These are phyloP conservation scores for Nannoperca australis DNA, from an alignment of 2,797 vertebrate species.

Conservation along the genomic window DNA sequence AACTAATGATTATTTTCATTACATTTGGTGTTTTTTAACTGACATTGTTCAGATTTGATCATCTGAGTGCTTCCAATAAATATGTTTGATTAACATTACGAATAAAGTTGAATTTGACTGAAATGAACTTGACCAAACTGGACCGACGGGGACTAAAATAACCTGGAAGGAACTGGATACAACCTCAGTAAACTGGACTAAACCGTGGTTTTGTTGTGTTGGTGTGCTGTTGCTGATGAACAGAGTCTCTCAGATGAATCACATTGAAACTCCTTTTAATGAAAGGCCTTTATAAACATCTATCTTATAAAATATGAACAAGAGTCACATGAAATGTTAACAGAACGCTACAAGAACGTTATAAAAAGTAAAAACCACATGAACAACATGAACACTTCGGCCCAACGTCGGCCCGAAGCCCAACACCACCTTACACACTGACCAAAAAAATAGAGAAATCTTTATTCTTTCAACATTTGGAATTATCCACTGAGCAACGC, in stretches of 20 bases:
- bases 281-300: constrained; percentile 81
- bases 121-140: not conserved
- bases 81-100: not conserved
- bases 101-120: not conserved
- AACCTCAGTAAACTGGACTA: not conserved
- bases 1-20: not conserved
- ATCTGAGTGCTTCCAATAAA: not conserved
- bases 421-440: constrained; percentile 41
- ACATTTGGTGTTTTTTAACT: not conserved
- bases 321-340: constrained; percentile 75
- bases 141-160: not conserved
- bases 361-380: constrained; percentile 77
- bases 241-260: constrained; percentile 47
- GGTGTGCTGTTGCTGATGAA: constrained; percentile 36
- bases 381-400: constrained; percentile 60
- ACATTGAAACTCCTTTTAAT: constrained; percentile 73
- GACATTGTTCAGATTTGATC: not conserved
- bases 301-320: constrained; percentile 81
- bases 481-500: constrained; percentile 60
- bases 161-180: not conserved
- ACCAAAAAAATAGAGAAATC: constrained; percentile 80
- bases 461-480: constrained; percentile 75
- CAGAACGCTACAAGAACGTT: constrained; percentile 73
- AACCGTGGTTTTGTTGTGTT: not conserved
- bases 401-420: constrained; percentile 1